phyloP scores from a whole-genome alignment of 2,797 vertebrate genomes.

The Galagoides demidoff region DNA sequence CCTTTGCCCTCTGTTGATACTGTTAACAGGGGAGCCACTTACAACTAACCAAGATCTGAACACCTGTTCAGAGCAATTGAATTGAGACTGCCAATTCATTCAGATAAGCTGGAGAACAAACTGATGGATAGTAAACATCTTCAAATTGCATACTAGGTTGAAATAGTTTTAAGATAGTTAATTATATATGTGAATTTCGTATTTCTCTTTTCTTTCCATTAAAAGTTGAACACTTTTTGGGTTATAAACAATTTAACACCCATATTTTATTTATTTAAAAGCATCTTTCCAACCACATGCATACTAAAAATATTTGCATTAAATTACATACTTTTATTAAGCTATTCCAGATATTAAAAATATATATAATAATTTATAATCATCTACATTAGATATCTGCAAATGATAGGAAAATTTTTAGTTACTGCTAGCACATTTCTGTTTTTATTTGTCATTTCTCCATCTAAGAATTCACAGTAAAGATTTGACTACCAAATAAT shows the following conservation, averaged over 20 bases:
- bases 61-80: constrained; percentile 81
- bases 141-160: constrained; percentile 69
- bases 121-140: constrained; percentile 76
- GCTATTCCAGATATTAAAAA: constrained; percentile 63
- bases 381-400: neutral
- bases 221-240: constrained; percentile 49
- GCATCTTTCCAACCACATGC: constrained; percentile 36
- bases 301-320: constrained; percentile 57
- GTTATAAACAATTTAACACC: constrained; percentile 51
- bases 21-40: constrained; percentile 80
- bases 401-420: constrained; percentile 51
- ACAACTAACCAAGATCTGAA: constrained; percentile 75
- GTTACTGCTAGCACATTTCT: neutral
- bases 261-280: constrained; percentile 70
- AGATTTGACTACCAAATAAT: constrained; percentile 62
- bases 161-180: constrained; percentile 69
- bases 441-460: constrained; percentile 60
- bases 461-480: constrained; percentile 67
- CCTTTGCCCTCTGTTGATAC: constrained; percentile 75
- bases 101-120: constrained; percentile 73
- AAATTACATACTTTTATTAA: constrained; percentile 60
- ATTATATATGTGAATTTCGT: constrained; percentile 23
- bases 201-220: constrained; percentile 63
- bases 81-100: constrained; percentile 74
- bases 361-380: constrained; percentile 54